Conservation (phyloP, 2,888 invertebrate species). For the Caprella mutica region DNA sequence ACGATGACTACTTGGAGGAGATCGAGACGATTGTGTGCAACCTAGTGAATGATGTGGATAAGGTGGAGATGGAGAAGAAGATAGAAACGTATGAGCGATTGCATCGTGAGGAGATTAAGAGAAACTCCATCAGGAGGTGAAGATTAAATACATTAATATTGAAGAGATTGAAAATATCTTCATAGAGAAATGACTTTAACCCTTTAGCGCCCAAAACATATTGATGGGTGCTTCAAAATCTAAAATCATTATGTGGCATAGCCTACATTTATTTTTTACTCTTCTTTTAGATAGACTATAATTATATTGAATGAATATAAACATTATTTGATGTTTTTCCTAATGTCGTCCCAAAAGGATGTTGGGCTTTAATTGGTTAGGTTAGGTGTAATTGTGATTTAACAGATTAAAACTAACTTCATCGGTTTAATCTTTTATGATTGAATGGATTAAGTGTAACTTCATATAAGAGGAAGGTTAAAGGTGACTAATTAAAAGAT, state of each 20-base stretch:
- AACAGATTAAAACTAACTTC: no score
- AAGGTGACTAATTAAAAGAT: no score
- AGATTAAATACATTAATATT: neutral
- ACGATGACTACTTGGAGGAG: constrained; percentile 93
- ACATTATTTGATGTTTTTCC: no score
- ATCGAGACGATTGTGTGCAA: constrained; percentile 85
- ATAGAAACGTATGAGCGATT: constrained; percentile 85
- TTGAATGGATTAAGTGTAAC: no score
- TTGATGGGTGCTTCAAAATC: constrained; percentile 38
- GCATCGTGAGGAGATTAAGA: constrained; percentile 70
- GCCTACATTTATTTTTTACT: neutral
- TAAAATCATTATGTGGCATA: no score
- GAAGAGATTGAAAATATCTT: neutral
- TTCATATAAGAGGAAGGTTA: neutral
- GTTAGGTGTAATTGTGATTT: no score
- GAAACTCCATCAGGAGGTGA: constrained; percentile 44
- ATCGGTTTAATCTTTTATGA: no score
- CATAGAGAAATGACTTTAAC: neutral
- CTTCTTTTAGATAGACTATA: no score
- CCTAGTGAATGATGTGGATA: constrained; percentile 75
- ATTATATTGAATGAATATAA: no score
- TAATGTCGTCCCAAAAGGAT: no score
- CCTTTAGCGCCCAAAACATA: constrained; percentile 50
- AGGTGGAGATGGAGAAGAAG: constrained; percentile 72
- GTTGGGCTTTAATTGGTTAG: no score